Conservation (phyloP, 2,888 invertebrate species). For the Drosophila rellima region DNA sequence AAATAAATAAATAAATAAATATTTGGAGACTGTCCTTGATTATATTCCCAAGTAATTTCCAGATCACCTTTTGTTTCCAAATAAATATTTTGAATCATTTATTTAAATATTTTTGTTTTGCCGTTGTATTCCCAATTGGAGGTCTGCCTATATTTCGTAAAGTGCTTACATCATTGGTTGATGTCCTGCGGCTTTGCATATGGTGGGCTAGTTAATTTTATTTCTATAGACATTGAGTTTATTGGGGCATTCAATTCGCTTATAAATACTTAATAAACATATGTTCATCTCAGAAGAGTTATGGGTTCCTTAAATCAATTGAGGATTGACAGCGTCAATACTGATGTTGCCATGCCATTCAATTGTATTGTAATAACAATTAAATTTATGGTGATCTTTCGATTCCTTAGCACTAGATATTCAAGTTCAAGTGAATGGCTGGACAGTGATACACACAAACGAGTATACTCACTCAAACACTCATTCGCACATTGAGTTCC, state of each 20-base stretch:
- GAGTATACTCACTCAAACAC: neutral
- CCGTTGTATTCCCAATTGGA: neutral
- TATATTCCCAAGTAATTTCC: neutral
- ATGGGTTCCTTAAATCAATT: neutral
- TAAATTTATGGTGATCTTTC: constrained; percentile 14
- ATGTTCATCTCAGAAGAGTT: neutral
- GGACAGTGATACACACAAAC: constrained; percentile 2
- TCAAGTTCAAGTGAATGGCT: neutral
- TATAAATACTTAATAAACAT: neutral
- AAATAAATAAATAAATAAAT: too few species aligned
- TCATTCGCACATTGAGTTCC: constrained; percentile 5
- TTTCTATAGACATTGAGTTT: neutral
- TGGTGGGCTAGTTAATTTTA: neutral
- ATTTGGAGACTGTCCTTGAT: neutral
- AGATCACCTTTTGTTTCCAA: too few species aligned
- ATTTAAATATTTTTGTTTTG: neutral
- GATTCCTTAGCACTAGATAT: constrained; percentile 30
- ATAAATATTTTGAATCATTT: too few species aligned
- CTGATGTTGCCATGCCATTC: constrained; percentile 1
- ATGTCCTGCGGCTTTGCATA: constrained; percentile 1
- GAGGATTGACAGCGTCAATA: constrained; percentile 7
- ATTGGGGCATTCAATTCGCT: neutral
- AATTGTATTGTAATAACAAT: constrained; percentile 43
- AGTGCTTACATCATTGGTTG: constrained; percentile 9
- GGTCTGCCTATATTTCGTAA: neutral